Evolutionary conservation across 1,140 invertebrate genomes (phyloP).

Genomic region (Drosophila funebris): DNA sequence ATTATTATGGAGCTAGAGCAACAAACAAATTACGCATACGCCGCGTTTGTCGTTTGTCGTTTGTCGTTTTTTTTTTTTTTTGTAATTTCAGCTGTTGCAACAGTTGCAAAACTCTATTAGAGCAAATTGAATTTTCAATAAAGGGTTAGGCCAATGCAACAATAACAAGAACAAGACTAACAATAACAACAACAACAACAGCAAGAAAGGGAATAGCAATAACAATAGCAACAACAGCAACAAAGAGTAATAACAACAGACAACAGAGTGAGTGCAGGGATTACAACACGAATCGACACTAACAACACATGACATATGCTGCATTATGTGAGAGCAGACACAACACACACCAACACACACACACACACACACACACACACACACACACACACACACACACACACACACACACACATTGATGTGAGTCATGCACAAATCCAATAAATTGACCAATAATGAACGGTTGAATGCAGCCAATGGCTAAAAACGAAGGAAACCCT

Average conservation of each 20-base stretch:
- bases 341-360: neutral
- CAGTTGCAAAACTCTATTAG: conserved; percentile 65
- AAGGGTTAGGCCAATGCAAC: conserved; percentile 43
- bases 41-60: conserved; percentile 10
- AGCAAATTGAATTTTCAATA: conserved; percentile 79
- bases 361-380: conserved; percentile 10
- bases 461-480: conserved; percentile 63
- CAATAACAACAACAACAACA: conserved; percentile 4
- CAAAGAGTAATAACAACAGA: neutral
- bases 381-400: neutral
- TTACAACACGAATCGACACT: conserved; percentile 44
- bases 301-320: conserved; percentile 73
- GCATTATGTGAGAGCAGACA: conserved; percentile 35
- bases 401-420: conserved; percentile 11
- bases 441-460: conserved; percentile 83
- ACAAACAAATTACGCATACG: conserved; percentile 38
- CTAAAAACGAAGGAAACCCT: neutral
- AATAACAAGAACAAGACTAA: conserved; percentile 25
- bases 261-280: conserved; percentile 17
- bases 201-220: no score
- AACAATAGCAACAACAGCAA: conserved; percentile 2
- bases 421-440: conserved; percentile 75
- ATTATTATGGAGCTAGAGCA: neutral
- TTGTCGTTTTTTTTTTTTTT: conserved; percentile 3
- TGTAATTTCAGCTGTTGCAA: conserved; percentile 23